Evolutionary conservation across 2,113 vertebrate species (phyloP), one percentile per base, ranked within the genome.

Genomic region (Silurus asotus): DNA sequence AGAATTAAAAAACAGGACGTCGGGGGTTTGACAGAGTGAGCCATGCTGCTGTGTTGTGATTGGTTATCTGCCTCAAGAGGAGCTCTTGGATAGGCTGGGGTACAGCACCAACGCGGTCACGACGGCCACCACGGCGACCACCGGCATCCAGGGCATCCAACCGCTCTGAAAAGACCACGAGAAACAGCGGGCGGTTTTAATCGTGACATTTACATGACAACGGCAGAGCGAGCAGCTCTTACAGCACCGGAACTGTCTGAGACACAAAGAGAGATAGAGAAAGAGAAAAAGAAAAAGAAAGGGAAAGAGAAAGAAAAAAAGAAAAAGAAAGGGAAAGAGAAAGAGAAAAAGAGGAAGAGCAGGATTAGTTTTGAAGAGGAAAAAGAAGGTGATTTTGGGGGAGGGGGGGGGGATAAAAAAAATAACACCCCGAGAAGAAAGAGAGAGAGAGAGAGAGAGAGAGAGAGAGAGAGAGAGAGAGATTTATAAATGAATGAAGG

Each of bases 81-180:
- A 96, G 96, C 96, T 97, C 96, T 96, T 99, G 94, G 96, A 96
- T 91, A 98, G 92, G 93, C 96, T 96, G 88, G 97, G 97, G 92
- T 98, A 99, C 94, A 99, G 96, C 95, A 99, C 95, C 87, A 96
- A 96, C 88, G 97, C 97, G 89, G 97, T 97, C 92, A 98, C 96
- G 86, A 96, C 97, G 87, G 98, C 97, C 96, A 99, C 96, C 95
- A 96, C 97, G 88, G 97, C 98, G 92, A 98, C 95, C 96, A 98
- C 95, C 93, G 98, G 97, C 96, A 98, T 97, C 98, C 98, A 99
- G 95, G 97, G 96, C 88, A 94, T 93, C 97, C 98, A 98, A 94
- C 95, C 95, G 93, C 95, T 97, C 98, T 99, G 96, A 93, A 91
- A 92, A 23, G 28, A 82, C 48, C 81, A 59, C 92, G 51, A 70